Evolutionary conservation across 1,140 invertebrate genomes (phyloP).

Genomic region (Brachionus plicatilis): DNA sequence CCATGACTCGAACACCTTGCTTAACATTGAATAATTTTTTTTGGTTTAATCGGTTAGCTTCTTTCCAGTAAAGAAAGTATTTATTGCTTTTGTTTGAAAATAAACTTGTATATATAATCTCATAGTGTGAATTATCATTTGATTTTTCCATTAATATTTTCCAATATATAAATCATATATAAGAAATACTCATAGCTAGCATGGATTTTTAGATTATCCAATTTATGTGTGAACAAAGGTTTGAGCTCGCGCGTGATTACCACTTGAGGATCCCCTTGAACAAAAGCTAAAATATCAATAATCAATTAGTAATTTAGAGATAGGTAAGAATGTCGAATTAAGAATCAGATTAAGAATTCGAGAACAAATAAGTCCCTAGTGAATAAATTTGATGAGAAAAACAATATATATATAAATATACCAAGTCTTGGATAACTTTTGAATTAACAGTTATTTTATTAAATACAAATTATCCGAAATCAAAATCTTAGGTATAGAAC

Average conservation of each 20-base stretch:
- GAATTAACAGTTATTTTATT: constrained; percentile 10
- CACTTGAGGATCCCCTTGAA: neutral
- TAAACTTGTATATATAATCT: neutral
- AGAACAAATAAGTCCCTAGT: neutral
- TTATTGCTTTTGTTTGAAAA: neutral
- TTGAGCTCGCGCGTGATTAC: neutral
- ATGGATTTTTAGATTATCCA: neutral
- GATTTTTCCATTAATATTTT: neutral
- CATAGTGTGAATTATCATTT: constrained; percentile 23
- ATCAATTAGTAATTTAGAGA: neutral
- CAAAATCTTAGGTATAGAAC: neutral
- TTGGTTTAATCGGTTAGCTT: neutral
- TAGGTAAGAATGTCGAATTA: neutral
- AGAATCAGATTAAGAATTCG: neutral
- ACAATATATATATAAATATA: neutral
- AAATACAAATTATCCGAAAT: constrained; percentile 23
- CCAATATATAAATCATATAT: neutral
- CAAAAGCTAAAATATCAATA: neutral
- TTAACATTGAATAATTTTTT: neutral
- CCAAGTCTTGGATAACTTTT: neutral
- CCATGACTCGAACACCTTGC: neutral
- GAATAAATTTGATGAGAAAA: neutral
- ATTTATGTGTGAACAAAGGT: neutral
- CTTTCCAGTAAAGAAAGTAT: neutral
- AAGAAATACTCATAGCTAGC: neutral